Conservation (phyloP, 2,888 invertebrate genomes). For the Liopterus haemorrhoidalis region DNA sequence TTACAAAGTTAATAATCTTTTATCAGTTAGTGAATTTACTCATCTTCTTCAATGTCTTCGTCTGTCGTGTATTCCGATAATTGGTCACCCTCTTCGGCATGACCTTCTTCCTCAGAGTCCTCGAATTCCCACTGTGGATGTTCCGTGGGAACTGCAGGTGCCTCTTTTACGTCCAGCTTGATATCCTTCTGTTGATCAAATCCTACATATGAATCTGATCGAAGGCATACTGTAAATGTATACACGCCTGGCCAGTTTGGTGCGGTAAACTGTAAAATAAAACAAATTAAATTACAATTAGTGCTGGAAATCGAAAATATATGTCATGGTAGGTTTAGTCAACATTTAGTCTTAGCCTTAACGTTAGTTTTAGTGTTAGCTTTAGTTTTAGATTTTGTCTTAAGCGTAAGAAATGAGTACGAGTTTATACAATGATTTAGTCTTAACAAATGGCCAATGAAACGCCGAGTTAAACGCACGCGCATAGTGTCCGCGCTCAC, state of each 20-base stretch:
- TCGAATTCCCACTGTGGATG: conserved; percentile 99
- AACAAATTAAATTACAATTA: conserved; percentile 4
- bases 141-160: conserved; percentile 81
- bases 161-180: conserved; percentile 96
- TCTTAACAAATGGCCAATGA: no score
- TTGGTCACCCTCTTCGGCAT: conserved; percentile 55
- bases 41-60: conserved; percentile 57
- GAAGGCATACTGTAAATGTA: conserved; percentile 85
- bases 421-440: no score
- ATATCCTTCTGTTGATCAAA: conserved; percentile 93
- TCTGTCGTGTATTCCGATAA: conserved; percentile 65
- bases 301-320: no score
- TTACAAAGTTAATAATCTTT: no score
- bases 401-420: no score
- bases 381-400: no score
- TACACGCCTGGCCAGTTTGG: conserved; percentile 90
- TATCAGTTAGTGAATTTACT: no score
- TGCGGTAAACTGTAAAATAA: conserved; percentile 69
- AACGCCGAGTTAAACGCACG: no score
- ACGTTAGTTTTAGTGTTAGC: no score
- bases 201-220: conserved; percentile 96
- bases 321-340: no score
- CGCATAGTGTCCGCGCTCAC: no score
- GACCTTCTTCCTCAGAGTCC: conserved; percentile 75
- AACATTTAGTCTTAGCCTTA: no score